phyloP scores from a whole-genome alignment of 2,888 invertebrate genomes.

The Acanthosoma haemorrhoidale region DNA sequence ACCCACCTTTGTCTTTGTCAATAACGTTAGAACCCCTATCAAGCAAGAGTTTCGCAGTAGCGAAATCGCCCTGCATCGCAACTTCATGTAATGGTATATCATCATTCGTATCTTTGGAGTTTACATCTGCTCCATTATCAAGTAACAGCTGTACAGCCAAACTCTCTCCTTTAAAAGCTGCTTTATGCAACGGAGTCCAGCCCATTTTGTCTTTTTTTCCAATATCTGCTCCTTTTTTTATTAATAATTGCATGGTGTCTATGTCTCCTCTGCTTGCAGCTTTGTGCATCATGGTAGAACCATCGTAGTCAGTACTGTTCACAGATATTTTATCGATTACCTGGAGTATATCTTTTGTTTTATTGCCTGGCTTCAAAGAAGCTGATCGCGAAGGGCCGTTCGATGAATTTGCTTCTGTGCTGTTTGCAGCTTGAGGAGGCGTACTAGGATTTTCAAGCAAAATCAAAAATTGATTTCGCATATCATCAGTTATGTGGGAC shows the following conservation, averaged over 20 bases:
- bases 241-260: not conserved
- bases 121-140: not conserved
- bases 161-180: not conserved
- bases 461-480: not conserved
- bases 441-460: not conserved
- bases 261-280: not conserved
- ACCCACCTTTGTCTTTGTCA: not conserved
- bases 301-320: not conserved
- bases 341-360: not conserved
- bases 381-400: not conserved
- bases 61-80: not conserved
- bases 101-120: not conserved
- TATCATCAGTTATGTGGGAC: not conserved
- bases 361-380: not conserved
- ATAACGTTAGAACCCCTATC: not conserved
- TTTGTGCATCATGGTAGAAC: not conserved
- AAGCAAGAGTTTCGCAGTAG: slow-evolving; percentile 10
- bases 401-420: not conserved
- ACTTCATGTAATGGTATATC: slow-evolving; percentile 23
- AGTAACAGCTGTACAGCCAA: not conserved
- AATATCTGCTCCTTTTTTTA: not conserved
- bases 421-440: not conserved
- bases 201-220: not conserved
- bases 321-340: not conserved
- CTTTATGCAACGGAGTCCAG: not conserved